Base-by-base conservation (phyloP, 1,140 invertebrate species). In the Dryas iulia region DNA sequence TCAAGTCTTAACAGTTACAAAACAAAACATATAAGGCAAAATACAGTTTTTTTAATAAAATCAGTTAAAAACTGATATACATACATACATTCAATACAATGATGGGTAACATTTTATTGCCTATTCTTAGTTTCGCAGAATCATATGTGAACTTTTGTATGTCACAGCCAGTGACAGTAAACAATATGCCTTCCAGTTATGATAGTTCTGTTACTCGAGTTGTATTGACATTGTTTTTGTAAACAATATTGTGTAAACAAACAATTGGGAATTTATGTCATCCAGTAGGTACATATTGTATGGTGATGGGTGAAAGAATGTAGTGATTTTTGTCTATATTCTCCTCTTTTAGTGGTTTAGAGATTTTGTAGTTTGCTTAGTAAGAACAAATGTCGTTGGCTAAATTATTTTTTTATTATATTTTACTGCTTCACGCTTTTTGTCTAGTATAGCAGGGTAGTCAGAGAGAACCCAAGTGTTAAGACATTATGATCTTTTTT, bases 81-180 rank as follows among this genome's bases (percentile, higher is more conserved):
- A 14, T 10, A 21, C 39, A 14, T 21, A 47, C 39, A 10, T 21
- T 18, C 7, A 3, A 28, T 18, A 47, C 39, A 47, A 47, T 47
- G 39, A 47, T 47, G 39, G 18, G 39, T 47, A 47, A 21, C 7
- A 21, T 21, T 47, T 47, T 47, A 47, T 47, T 21, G 39, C 6
- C 39, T 8, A 47, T 47, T 47, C 39, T 47, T 47, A 47, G 14
- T 47, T 47, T 47, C 39, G 39, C 39, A 47, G 39, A 47, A 47
- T 7, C 39, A 47, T 21, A 21, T 47, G 39, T 47, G 39, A 47
- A 47, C 39, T 10, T n/a, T 7, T 21, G 39, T 35, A 35, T 35
- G 33, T 47, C 39, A 47, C 39, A 21, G 18, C 10, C 14, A 21
- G 35, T 39, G 33, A 39, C 33, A 39, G 33, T 47, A 47, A 21